A percentile compares a stretch with the other conserved stretches of the same genome.
phyloP scores from a whole-genome alignment of 2,797 vertebrate species.

The Cheirogaleus major region DNA sequence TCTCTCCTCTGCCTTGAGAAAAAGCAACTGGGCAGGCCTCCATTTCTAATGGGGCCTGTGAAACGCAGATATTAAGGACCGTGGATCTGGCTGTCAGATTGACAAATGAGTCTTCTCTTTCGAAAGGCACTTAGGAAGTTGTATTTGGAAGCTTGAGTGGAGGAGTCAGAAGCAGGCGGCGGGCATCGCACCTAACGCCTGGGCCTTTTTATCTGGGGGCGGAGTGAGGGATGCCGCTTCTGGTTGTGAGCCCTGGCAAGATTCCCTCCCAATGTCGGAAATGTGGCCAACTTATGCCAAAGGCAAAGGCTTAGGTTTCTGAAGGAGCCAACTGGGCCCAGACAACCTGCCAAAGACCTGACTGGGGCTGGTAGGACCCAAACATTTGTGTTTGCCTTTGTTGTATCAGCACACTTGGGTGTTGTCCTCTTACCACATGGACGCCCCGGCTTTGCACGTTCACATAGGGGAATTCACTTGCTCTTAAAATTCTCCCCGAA shows the following conservation, averaged over 20 bases:
- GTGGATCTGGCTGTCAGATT: constrained; percentile 43
- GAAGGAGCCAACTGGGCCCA: background rate
- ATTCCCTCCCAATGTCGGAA: background rate
- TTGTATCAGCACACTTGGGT: background rate
- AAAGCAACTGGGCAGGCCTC: constrained; percentile 27
- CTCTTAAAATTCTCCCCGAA: background rate
- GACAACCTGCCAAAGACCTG: background rate
- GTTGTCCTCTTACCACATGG: fast-evolving
- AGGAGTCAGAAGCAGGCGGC: background rate
- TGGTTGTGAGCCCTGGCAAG: background rate
- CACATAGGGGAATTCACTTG: background rate
- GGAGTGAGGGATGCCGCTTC: background rate
- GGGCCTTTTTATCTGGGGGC: background rate
- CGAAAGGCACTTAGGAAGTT: constrained; percentile 51
- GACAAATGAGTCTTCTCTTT: constrained; percentile 43
- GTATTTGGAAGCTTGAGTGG: constrained; percentile 26
- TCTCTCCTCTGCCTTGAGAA: background rate
- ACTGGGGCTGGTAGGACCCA: background rate
- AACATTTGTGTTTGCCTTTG: background rate
- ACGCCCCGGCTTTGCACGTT: background rate
- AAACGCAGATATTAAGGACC: constrained; percentile 21
- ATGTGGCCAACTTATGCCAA: background rate
- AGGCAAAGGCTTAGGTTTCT: background rate
- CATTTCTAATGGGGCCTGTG: constrained; percentile 7
- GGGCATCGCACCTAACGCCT: background rate